Base-by-base conservation (phyloP, 2,888 invertebrate genomes). In the Chymomyza procnemis region DNA sequence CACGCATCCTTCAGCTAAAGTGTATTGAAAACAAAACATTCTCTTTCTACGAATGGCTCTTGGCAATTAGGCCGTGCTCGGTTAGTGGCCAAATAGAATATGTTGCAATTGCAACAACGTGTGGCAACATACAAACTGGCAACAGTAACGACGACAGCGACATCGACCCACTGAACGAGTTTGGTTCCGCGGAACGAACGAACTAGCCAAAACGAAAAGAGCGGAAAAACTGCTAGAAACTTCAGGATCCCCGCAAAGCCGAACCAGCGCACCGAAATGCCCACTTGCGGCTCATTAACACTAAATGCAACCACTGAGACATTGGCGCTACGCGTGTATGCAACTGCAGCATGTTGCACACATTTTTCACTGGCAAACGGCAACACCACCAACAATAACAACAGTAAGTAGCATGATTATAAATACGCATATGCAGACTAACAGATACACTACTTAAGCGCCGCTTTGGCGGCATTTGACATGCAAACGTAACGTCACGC, bases 141-240 rank as follows among this genome's bases (percentile, higher is more conserved):
- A 55, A 66, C 64, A 63, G 59, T 52, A 21, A 48, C 46, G 54
- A 47, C 61, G 18, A 21, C 58, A 46, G 30, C 41, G 21, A 21
- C 18, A 58, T 48, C 61, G 26, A 16, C 48, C 26, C 50, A 61
- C 60, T 70, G 86, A 82, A 79, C 82, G 73, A 84, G 86, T 84
- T 83, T 71, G 84, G 86, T 82, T 83, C 86, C 84, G 82, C 86
- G 81, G 81, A 85, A 86, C 79, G 74, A 76, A 41, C 63, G 8
- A 54, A 54, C 21, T 19, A 52, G 19, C 16, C n/a, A n/a, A 52
- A 47, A 14, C 16, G 47, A 16, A 9, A 14, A 47, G 48, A 48
- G 19, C 50, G 50, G 50, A 50, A 50, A 50, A 19, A 3, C 67
- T 30, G 46, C 26, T n/a, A 55, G 19, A 52, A 52, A 18, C 55